Evolutionary conservation across 2,888 invertebrate genomes (phyloP).

Genomic region (Aricia artaxerxes): DNA sequence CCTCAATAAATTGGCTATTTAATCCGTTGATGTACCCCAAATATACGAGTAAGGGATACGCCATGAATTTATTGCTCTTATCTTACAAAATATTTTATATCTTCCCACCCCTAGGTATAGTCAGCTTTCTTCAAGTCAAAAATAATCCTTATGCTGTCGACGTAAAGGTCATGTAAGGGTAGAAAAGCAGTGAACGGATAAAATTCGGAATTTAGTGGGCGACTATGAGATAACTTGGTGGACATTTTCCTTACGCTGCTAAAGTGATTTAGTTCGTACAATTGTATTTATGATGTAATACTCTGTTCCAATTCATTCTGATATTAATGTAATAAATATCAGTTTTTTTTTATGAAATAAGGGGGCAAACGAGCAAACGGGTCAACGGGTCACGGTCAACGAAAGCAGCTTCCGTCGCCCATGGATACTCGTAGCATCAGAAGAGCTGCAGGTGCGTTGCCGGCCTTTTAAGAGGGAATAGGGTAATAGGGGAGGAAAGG

Average conservation of each 20-base stretch:
- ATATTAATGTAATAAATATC: too few species aligned
- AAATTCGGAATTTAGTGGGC: background rate
- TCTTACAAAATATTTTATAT: conserved; percentile 27
- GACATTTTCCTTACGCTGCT: conserved; percentile 14
- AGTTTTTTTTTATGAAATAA: too few species aligned
- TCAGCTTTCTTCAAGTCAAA: background rate
- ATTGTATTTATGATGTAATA: background rate
- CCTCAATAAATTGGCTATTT: conserved; percentile 22
- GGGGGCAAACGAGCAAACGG: too few species aligned
- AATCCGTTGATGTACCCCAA: conserved; percentile 20
- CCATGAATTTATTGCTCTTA: conserved; percentile 27
- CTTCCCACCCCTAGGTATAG: background rate
- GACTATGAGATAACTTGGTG: conserved; percentile 29
- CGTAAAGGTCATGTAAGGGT: background rate
- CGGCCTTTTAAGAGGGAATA: too few species aligned
- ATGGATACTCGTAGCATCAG: too few species aligned
- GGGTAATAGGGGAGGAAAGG: too few species aligned
- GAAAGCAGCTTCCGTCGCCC: too few species aligned
- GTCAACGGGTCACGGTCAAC: too few species aligned
- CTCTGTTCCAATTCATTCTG: too few species aligned
- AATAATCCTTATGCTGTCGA: background rate
- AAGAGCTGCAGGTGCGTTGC: too few species aligned
- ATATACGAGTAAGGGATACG: conserved; percentile 1
- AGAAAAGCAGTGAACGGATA: background rate
- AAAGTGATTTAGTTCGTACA: background rate